These are phyloP conservation scores for Bacillus rossius DNA, from an alignment of 1,140 invertebrate species.

Conservation along the genomic window DNA sequence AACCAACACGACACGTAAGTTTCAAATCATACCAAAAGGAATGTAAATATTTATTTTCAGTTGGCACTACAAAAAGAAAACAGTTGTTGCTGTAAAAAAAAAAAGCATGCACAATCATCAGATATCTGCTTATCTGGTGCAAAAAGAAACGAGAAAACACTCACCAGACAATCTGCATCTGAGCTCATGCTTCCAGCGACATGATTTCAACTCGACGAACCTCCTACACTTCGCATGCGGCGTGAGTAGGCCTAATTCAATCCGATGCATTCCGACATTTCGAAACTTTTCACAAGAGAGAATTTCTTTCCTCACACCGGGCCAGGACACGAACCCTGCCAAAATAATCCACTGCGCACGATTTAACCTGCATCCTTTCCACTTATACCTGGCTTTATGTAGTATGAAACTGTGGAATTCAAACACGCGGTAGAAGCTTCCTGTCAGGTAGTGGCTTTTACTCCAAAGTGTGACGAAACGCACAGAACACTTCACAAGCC, in stretches of 20 bases:
- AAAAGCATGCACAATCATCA: background rate
- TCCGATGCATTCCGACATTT: constrained; percentile 1
- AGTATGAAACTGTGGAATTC: no score
- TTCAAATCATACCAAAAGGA: no score
- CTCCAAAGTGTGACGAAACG: no score
- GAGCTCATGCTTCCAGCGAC: constrained; percentile 39
- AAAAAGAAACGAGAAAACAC: constrained; percentile 25
- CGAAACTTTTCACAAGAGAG: background rate
- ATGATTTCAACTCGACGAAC: constrained; percentile 1
- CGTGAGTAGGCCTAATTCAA: background rate
- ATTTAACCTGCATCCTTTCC: no score
- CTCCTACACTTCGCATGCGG: background rate
- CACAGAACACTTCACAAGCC: no score
- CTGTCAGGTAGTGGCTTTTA: no score
- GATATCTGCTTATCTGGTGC: background rate
- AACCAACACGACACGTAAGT: no score
- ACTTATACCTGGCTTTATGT: no score
- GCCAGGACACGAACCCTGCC: background rate
- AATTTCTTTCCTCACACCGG: background rate
- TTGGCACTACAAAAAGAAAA: constrained; percentile 2
- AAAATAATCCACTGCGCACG: background rate
- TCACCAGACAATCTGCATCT: constrained; percentile 46
- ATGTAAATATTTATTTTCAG: no score
- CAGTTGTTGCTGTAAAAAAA: background rate
- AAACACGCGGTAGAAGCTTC: no score